A percentile compares a stretch with the other conserved stretches of the same genome.
Conservation (phyloP, 2,797 vertebrate species). For the Eospalax fontanierii region DNA sequence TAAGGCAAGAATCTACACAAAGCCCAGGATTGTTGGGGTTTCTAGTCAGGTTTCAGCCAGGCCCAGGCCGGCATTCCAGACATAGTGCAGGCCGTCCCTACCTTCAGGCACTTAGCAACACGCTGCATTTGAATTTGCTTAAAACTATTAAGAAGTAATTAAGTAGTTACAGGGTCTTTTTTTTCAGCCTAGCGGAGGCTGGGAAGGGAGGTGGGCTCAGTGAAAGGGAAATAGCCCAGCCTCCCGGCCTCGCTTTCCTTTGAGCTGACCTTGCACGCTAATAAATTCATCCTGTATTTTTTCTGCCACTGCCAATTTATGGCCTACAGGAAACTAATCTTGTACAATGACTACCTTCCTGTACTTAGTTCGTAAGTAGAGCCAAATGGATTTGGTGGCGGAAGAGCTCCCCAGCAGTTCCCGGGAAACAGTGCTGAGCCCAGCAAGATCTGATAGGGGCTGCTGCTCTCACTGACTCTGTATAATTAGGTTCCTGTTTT, state of each 20-base stretch:
- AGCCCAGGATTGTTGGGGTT: not conserved
- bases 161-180: slow-evolving; percentile 84
- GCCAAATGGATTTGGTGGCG: slow-evolving; percentile 91
- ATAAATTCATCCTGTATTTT: slow-evolving; percentile 91
- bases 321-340: slow-evolving; percentile 93
- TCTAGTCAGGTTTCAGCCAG: slow-evolving; percentile 44
- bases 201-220: slow-evolving; percentile 32
- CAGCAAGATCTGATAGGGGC: slow-evolving; percentile 89
- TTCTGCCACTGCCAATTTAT: slow-evolving; percentile 90
- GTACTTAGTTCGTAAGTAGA: slow-evolving; percentile 90
- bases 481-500: slow-evolving; percentile 86
- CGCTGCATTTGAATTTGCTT: slow-evolving; percentile 69
- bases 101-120: slow-evolving; percentile 64
- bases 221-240: slow-evolving; percentile 76
- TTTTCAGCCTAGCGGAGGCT: slow-evolving; percentile 71
- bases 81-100: slow-evolving; percentile 30
- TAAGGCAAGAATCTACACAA: not conserved
- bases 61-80: slow-evolving; percentile 54
- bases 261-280: slow-evolving; percentile 90
- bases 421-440: slow-evolving; percentile 91
- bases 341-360: slow-evolving; percentile 92
- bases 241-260: slow-evolving; percentile 85
- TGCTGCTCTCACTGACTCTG: slow-evolving; percentile 87
- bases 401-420: slow-evolving; percentile 88
- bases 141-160: slow-evolving; percentile 86